Evolutionary conservation across 2,797 vertebrate genomes (phyloP), one percentile per base, ranked within the genome.

Genomic region (Ptychadena robeensis): DNA sequence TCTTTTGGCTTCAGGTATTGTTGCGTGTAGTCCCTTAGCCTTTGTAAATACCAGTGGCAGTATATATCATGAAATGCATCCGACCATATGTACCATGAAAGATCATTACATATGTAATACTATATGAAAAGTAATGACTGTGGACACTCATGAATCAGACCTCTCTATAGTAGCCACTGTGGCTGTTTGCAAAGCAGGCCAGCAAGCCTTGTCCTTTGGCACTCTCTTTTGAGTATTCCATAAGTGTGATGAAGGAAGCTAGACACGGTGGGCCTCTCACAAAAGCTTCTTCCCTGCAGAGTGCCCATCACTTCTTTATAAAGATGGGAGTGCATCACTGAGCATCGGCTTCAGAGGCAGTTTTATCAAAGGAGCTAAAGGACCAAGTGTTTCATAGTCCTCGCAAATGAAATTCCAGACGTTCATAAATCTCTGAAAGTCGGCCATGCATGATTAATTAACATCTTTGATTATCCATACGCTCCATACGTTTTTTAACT

Each of bases 281-380:
- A 71, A 78, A 38, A 66, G 68, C 57, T 66, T 59, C 57, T 66
- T 59, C 74, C 81, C 81, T 66, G 61, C 32, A 25, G 81, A 78
- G 81, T 73, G 57, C 44, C 74, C 59, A 78, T 67, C n/a, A 31
- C 74, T 38, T 70, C 63, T 78, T 31, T 83, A 12, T 66, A 73
- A 82, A 53, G 73, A 59, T 76, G 75, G 73, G 31, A 82, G 72
- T 73, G 81, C 81, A 66, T 32, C 74, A 73, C 4, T 73, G 81
- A 78, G 81, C 74, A 72, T 79, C 31, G 67, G 73, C 73, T 72
- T 83, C 68, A 72, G 73, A 74, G 78, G 31, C 25, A 78, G 53
- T 79, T 78, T 76, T 78, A 78, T 74, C 77, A 82, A 77, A 78
- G 67, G 59, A 57, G 3, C 22, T 72, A 25, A 22, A 32, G 37